Conservation (phyloP, 2,113 vertebrate genomes). For the Onychorhynchus coronatus region DNA sequence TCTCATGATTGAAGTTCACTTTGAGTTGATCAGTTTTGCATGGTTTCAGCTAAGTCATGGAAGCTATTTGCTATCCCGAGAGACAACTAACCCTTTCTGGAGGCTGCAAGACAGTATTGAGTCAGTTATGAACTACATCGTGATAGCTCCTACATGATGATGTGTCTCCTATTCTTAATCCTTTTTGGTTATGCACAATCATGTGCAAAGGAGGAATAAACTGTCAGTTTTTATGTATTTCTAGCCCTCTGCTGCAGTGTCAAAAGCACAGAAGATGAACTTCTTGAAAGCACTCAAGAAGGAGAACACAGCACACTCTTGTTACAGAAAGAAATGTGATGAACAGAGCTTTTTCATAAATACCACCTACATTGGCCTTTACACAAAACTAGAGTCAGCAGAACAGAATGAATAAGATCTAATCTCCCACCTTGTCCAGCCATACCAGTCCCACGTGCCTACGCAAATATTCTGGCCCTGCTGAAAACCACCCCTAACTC, state of each 20-base stretch:
- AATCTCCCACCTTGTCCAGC: constrained; percentile 5
- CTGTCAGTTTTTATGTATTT: not conserved
- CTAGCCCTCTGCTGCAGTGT: not conserved
- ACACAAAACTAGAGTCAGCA: constrained; percentile 22
- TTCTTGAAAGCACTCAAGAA: not conserved
- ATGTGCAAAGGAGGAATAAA: not conserved
- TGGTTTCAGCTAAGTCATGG: not conserved
- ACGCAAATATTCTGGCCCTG: not conserved
- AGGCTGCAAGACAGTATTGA: not conserved
- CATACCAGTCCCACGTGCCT: not conserved
- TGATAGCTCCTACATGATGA: not conserved
- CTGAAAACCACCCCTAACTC: not conserved
- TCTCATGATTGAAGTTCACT: not conserved
- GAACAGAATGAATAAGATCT: constrained; percentile 27
- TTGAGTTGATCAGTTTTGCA: not conserved
- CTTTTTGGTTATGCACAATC: not conserved
- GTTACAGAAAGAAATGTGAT: constrained; percentile 23
- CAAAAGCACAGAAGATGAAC: not conserved
- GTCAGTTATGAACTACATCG: not conserved
- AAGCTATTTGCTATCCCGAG: not conserved
- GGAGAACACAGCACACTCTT: not conserved
- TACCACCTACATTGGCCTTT: constrained; percentile 47
- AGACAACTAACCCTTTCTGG: not conserved
- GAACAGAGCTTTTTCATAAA: constrained; percentile 1
- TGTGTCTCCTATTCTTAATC: not conserved